Percentiles rank a stretch among this genome's conserved stretches.
These are phyloP conservation scores for Ceratotherium simum DNA, from an alignment of 2,113 vertebrate species.

Conservation along the genomic window DNA sequence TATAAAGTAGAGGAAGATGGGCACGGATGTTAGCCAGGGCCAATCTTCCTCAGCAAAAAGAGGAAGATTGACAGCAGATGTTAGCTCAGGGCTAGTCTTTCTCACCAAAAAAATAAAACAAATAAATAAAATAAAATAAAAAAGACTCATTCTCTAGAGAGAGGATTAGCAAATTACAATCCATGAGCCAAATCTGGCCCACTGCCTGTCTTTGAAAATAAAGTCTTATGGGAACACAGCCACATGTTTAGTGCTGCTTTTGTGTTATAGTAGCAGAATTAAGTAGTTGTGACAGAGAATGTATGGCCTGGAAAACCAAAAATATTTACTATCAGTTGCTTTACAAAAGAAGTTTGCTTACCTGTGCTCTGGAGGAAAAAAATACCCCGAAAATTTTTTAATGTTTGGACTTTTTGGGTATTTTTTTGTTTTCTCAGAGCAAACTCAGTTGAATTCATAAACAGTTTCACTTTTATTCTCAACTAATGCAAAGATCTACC, in stretches of 20 bases:
- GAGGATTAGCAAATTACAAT: not conserved
- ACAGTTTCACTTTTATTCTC: not conserved
- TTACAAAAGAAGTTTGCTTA: constrained; percentile 14
- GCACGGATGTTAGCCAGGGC: too few species aligned
- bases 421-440: not conserved
- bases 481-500: not conserved
- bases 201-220: not conserved
- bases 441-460: constrained; percentile 16
- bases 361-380: not conserved
- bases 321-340: not conserved
- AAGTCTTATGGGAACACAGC: not conserved
- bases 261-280: not conserved
- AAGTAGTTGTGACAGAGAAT: not conserved
- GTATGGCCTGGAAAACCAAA: not conserved
- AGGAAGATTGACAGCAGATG: too few species aligned
- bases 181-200: not conserved
- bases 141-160: not conserved
- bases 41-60: too few species aligned
- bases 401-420: not conserved
- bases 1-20: too few species aligned
- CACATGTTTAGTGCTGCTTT: not conserved
- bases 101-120: too few species aligned
- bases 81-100: too few species aligned
- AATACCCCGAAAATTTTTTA: not conserved
- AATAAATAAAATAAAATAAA: too few species aligned